phyloP scores from a whole-genome alignment of 2,797 vertebrate genomes.

The Clarias laeviceps region DNA sequence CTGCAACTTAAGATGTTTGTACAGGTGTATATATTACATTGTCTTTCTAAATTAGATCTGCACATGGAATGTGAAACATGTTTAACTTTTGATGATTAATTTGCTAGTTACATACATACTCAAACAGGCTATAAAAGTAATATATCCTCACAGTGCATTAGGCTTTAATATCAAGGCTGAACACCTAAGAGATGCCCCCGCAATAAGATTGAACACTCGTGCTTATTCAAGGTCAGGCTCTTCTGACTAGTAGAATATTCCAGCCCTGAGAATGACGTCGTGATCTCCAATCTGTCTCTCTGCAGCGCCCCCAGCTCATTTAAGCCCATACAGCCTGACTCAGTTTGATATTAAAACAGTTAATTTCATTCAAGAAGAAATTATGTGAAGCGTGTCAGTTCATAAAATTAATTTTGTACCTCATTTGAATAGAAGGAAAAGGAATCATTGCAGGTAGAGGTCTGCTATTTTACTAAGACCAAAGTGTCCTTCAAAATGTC shows the following conservation, averaged over 20 bases:
- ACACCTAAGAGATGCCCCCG: background rate
- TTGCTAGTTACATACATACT: background rate
- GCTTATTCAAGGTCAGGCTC: slow-evolving; percentile 39
- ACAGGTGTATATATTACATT: slow-evolving; percentile 2
- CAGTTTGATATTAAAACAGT: slow-evolving; percentile 58
- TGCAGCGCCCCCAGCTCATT: slow-evolving; percentile 50
- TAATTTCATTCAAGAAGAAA: slow-evolving; percentile 7
- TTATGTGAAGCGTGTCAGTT: background rate
- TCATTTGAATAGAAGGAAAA: background rate
- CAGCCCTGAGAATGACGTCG: slow-evolving; percentile 42
- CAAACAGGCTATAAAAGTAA: background rate
- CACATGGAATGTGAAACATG: slow-evolving; percentile 20
- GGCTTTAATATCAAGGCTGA: background rate
- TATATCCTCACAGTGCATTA: background rate
- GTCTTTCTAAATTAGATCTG: background rate
- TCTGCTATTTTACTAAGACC: background rate
- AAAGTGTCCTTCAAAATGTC: background rate
- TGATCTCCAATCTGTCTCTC: slow-evolving; percentile 61
- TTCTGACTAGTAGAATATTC: slow-evolving; percentile 44
- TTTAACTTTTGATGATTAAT: background rate
- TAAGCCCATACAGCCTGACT: slow-evolving; percentile 64
- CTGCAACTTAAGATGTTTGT: background rate
- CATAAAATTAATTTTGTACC: slow-evolving; percentile 8
- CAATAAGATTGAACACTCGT: slow-evolving; percentile 12
- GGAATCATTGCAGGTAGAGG: background rate